Evolutionary conservation across 2,888 invertebrate genomes (phyloP).

Genomic region (Agelastica alni): DNA sequence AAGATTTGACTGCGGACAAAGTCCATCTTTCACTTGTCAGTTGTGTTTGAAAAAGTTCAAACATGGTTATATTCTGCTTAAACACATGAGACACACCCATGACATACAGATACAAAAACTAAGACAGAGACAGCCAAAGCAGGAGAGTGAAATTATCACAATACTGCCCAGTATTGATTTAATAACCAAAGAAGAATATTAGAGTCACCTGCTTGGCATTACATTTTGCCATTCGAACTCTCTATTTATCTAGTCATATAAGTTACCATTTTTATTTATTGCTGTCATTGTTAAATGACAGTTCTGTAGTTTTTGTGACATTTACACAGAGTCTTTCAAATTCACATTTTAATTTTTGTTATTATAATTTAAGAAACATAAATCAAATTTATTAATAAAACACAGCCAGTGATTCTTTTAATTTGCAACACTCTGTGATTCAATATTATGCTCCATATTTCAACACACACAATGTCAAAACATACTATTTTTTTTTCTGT

Average conservation of each 20-base stretch:
- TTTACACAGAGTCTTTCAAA: too few species aligned
- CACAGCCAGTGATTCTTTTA: too few species aligned
- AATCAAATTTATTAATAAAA: too few species aligned
- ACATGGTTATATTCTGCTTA: conserved; percentile 51
- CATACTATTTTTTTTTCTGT: too few species aligned
- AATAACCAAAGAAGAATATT: not conserved
- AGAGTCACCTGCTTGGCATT: not conserved
- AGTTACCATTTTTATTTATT: not conserved
- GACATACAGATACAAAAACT: conserved; percentile 46
- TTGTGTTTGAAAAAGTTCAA: conserved; percentile 50
- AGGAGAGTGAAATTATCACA: conserved; percentile 29
- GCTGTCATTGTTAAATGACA: too few species aligned
- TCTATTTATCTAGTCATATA: not conserved
- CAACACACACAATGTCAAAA: too few species aligned
- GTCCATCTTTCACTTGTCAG: conserved; percentile 51
- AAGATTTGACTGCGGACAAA: conserved; percentile 58
- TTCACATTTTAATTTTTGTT: too few species aligned
- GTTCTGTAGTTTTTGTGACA: too few species aligned
- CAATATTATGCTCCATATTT: too few species aligned
- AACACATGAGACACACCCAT: conserved; percentile 51
- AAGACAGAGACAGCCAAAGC: conserved; percentile 38
- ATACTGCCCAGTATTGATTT: conserved; percentile 31
- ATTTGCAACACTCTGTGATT: too few species aligned
- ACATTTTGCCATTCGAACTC: not conserved
- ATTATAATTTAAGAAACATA: too few species aligned